A percentile compares a stretch with the other conserved stretches of the same genome.
Conservation (phyloP, 2,113 vertebrate genomes). For the Chauna torquata region DNA sequence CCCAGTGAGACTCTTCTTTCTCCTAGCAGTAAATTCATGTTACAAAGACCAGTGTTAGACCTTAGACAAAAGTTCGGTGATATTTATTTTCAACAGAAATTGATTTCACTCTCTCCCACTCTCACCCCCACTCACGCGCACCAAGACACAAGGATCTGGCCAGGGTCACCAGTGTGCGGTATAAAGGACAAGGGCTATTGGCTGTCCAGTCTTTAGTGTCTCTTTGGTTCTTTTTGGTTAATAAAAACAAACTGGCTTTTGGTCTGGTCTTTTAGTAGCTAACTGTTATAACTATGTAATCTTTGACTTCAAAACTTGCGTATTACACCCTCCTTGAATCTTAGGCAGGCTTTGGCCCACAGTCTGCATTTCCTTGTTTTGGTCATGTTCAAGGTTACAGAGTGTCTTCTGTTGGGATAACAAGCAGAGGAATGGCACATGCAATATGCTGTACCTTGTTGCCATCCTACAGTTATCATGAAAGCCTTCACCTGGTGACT, state of each 20-base stretch:
- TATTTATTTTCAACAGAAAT: neutral
- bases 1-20: neutral
- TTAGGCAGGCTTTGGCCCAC: neutral
- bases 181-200: neutral
- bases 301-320: neutral
- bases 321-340: neutral
- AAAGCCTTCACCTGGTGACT: neutral
- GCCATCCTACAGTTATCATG: neutral
- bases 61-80: neutral
- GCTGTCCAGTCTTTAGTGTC: neutral
- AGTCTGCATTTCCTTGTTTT: neutral
- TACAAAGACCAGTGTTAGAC: neutral
- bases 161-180: neutral
- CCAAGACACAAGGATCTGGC: neutral
- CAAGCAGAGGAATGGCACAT: neutral
- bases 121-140: neutral
- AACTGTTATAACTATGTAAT: neutral
- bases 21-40: neutral
- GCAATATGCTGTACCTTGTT: neutral
- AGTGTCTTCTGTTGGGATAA: neutral
- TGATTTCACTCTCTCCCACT: neutral
- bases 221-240: neutral
- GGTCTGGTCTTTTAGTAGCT: neutral
- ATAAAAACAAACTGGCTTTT: neutral
- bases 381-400: neutral